Evolutionary conservation across 1,140 invertebrate species (phyloP), one percentile per base, ranked within the genome.

Genomic region (Diprion similis): DNA sequence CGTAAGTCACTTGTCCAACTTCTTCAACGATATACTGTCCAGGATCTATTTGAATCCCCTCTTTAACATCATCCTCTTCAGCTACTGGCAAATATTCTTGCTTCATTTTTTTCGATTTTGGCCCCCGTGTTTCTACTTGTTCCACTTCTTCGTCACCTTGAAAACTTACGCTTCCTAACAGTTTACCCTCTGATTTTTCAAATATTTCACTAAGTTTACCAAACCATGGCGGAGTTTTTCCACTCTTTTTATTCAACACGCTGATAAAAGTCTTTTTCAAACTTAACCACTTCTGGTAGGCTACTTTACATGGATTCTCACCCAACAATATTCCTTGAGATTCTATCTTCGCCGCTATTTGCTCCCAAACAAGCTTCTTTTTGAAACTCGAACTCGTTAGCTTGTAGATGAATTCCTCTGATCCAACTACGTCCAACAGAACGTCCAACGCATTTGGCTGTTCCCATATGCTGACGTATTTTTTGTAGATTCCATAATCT

Each of bases 371-470:
- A 13, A 15, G 51, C 7, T 59, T 59, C 51, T 59, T 59, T 17
- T 59, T 59, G 51, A 59, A 59, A 59, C 51, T 59, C 9, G 51
- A 6, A 59, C 51, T 59, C 9, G 51, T 59, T 17, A 59, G n/a
- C 51, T 59, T 59, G 51, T 59, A 59, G n/a, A 59, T 59, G 51
- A 15, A 59, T 17, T 59, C 51, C 51, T 59, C 51, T 59, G 51
- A 59, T 13, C 51, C 51, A 9, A 59, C 51, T 59, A 59, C 51
- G 9, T 59, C 51, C 9, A 59, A 17, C 51, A 59, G 51, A 59
- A 59, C 9, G 9, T 59, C 51, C 51, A 59, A 17, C 6, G 51
- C 51, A 59, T 59, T 59, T 59, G 51, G 51, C 51, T 59, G 51
- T 17, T 59, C 51, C 51, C 51, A 59, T 59, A 59, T 59, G n/a